These are phyloP conservation scores for Rhinatrema bivittatum DNA, from an alignment of 2,797 vertebrate species.

Conservation along the genomic window DNA sequence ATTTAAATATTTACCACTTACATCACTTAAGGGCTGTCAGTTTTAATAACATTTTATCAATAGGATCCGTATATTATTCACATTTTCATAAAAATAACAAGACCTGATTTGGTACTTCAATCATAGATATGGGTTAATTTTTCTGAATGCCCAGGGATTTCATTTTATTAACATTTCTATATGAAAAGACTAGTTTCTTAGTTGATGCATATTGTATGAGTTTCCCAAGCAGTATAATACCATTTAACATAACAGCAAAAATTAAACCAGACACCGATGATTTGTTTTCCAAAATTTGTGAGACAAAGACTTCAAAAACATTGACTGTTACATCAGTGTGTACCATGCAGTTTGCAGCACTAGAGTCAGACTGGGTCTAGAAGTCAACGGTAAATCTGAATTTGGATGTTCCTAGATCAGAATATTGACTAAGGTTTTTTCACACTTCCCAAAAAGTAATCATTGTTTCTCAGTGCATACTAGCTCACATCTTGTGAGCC, in stretches of 20 bases:
- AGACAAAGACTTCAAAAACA: neutral
- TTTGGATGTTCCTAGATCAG: too few species aligned
- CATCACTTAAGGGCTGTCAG: slow-evolving; percentile 78
- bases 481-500: too few species aligned
- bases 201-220: slow-evolving; percentile 12
- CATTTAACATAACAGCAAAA: slow-evolving; percentile 5
- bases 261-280: slow-evolving; percentile 1
- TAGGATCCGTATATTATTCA: slow-evolving; percentile 75
- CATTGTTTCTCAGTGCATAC: neutral
- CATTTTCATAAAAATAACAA: slow-evolving; percentile 65
- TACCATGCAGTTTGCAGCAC: too few species aligned
- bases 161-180: slow-evolving; percentile 53
- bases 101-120: slow-evolving; percentile 54
- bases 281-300: neutral
- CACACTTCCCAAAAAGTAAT: neutral
- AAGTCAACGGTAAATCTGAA: too few species aligned
- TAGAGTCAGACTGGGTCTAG: too few species aligned
- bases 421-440: too few species aligned
- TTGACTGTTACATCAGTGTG: too few species aligned
- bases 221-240: slow-evolving; percentile 9
- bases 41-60: slow-evolving; percentile 74
- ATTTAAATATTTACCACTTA: slow-evolving; percentile 79
- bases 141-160: slow-evolving; percentile 56
- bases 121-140: slow-evolving; percentile 44
- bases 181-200: slow-evolving; percentile 25